A percentile compares a stretch with the other conserved stretches of the same genome.
phyloP scores from a whole-genome alignment of 1,140 invertebrate species.

The Brachionus koreanus region DNA sequence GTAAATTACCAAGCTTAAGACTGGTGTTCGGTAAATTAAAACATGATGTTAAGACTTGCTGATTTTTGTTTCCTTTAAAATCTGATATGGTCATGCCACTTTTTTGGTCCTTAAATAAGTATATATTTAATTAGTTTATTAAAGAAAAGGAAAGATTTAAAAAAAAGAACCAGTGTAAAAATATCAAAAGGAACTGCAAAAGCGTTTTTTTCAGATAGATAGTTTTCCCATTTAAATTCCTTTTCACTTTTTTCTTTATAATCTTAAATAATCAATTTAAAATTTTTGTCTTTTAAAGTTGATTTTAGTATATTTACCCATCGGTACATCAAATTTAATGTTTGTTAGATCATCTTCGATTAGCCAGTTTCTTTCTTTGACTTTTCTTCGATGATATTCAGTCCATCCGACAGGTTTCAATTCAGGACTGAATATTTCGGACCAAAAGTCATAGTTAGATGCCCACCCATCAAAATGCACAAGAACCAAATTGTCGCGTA shows the following conservation, averaged over 20 bases:
- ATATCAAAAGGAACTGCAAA: slow-evolving; percentile 15
- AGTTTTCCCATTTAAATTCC: not conserved
- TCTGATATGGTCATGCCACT: not conserved
- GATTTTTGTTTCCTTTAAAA: not conserved
- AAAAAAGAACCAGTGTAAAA: not conserved
- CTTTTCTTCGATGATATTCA: not conserved
- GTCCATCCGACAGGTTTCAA: not conserved
- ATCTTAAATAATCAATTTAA: not conserved
- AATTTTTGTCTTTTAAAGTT: not conserved
- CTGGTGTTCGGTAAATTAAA: not conserved
- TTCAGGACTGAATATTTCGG: not conserved
- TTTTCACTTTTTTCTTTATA: not conserved
- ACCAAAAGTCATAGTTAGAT: not conserved
- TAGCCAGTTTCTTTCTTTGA: not conserved
- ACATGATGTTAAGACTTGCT: not conserved
- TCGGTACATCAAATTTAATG: not conserved
- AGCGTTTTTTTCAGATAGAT: not conserved
- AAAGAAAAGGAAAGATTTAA: too few species aligned
- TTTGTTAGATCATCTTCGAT: not conserved
- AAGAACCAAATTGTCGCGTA: not conserved
- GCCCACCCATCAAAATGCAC: slow-evolving; percentile 17
- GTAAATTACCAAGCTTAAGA: not conserved
- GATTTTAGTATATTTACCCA: not conserved
- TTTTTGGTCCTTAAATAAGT: slow-evolving; percentile 22
- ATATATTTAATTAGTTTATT: too few species aligned